phyloP scores from a whole-genome alignment of 2,113 vertebrate genomes.

The Anser cygnoides region DNA sequence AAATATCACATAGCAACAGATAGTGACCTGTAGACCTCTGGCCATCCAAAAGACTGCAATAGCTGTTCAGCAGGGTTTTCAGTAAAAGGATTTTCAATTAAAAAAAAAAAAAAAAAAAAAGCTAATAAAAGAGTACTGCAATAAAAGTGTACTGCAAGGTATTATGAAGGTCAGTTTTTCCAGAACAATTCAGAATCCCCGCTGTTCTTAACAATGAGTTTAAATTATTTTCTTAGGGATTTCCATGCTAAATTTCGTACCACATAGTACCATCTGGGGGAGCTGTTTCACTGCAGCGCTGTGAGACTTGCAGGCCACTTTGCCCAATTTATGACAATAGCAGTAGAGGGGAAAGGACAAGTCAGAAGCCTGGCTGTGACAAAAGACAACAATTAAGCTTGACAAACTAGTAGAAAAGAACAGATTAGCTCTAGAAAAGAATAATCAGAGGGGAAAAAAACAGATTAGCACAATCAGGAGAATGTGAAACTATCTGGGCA shows the following conservation, averaged over 20 bases:
- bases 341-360: not conserved
- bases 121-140: not conserved
- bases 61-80: not conserved
- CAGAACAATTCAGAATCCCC: not conserved
- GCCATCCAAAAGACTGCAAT: not conserved
- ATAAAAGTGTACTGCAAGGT: not conserved
- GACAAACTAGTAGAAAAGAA: not conserved
- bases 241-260: rapidly evolving
- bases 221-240: not conserved
- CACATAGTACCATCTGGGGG: not conserved
- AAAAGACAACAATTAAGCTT: not conserved
- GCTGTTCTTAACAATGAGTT: not conserved
- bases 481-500: rapidly evolving
- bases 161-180: not conserved
- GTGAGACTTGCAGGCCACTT: rapidly evolving
- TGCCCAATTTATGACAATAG: not conserved
- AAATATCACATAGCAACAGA: not conserved
- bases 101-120: not conserved
- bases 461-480: not conserved
- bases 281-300: not conserved
- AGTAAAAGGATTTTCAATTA: not conserved
- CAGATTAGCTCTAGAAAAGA: not conserved
- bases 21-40: not conserved
- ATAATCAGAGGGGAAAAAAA: rapidly evolving
- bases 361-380: not conserved